Base-by-base conservation (phyloP, 2,113 vertebrate genomes). In the Hystrix cristata region DNA sequence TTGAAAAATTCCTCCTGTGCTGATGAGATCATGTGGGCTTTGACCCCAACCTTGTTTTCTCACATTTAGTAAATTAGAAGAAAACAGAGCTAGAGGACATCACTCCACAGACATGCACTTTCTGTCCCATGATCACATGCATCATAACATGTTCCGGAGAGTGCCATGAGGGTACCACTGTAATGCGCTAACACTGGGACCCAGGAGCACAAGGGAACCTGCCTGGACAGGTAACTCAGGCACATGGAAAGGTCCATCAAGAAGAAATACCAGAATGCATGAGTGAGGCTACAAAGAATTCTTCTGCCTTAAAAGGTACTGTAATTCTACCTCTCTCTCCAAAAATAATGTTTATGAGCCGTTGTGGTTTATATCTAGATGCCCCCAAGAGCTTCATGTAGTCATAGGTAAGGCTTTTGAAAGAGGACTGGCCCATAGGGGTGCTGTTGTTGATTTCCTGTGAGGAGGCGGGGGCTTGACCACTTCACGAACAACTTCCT, bases 11-110 rank as follows among this genome's bases (percentile, higher is more conserved):
- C 55, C 78, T 82, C 92, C 59, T 51, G 69, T 81, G 53, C 48
- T 43, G 23, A 95, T 31, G n/a, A 67, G 29, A 69, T 18, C 16
- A 67, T 0, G 1, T 72, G 64, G 21, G 48, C 31, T 79, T 71
- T 60, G 64, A 74, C 53, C 38, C 16, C 1, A 11, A 69, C 69
- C 65, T 78, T 93, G 53, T 65, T 76, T 89, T 65, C 79, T 65
- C 64, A 78, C 53, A 18, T 71, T 93, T 60, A 84, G 69, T 76
- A 34, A 46, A 69, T 78, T 53, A 53, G 19, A 64, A 95, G 83
- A 88, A 96, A 92, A 78, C 46, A 93, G 85, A 88, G 38, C 55
- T 43, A 59, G 51, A 69, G 51, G 82, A 89, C 34, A 4, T 46
- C n/a, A 51, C n/a, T 95, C 83, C 83, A 38, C 84, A 96, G 83